Evolutionary conservation across 2,797 vertebrate species (phyloP).

Genomic region (Pipistrellus pipistrellus): DNA sequence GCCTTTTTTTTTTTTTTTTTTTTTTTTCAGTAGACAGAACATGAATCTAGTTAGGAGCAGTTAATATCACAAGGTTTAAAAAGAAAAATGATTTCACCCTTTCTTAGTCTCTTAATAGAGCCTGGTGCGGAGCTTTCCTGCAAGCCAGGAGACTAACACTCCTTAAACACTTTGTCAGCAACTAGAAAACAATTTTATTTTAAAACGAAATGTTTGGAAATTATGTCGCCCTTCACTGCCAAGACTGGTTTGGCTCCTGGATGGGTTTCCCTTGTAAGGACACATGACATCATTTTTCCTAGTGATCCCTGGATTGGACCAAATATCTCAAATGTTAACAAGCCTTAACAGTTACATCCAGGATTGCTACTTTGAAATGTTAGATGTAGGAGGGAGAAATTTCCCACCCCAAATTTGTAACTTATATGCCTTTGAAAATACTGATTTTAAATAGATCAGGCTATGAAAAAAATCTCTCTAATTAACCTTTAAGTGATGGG

Average conservation of each 20-base stretch:
- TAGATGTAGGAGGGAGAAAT: slow-evolving; percentile 26
- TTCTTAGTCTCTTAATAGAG: slow-evolving; percentile 42
- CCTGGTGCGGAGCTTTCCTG: not conserved
- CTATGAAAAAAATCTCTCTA: slow-evolving; percentile 12
- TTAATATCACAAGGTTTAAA: slow-evolving; percentile 51
- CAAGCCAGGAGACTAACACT: slow-evolving; percentile 32
- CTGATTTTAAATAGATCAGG: slow-evolving; percentile 8
- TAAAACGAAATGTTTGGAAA: slow-evolving; percentile 66
- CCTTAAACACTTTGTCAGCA: slow-evolving; percentile 45
- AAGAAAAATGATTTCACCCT: slow-evolving; percentile 15
- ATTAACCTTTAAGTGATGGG: not conserved
- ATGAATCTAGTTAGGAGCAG: slow-evolving; percentile 11
- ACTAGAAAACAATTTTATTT: slow-evolving; percentile 56
- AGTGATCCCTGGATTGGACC: not conserved
- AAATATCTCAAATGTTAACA: slow-evolving; percentile 22
- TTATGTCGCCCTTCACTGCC: slow-evolving; percentile 39
- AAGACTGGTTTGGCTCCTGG: slow-evolving; percentile 40
- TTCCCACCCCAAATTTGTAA: slow-evolving; percentile 33
- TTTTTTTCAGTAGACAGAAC: not conserved
- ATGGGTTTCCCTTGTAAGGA: slow-evolving; percentile 51
- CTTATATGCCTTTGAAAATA: not conserved
- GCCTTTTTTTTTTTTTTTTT: not conserved
- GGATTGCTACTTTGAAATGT: slow-evolving; percentile 17
- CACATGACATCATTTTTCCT: slow-evolving; percentile 35
- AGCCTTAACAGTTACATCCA: not conserved